Conservation (phyloP, 2,113 vertebrate species). For the Saguinus midas region DNA sequence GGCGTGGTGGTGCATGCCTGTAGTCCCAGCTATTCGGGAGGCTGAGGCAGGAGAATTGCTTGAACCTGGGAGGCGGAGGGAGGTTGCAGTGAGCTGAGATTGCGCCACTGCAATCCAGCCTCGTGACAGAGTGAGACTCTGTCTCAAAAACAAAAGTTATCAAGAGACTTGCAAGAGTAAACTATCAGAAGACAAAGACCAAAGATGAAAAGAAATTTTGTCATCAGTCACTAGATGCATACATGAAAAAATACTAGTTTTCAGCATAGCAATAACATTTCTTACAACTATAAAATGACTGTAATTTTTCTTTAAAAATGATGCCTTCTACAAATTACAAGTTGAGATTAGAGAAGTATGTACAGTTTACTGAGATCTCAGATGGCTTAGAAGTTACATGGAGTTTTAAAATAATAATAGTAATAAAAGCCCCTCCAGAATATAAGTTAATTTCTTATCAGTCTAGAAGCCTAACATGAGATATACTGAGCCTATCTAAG, state of each 20-base stretch:
- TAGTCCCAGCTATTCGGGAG: too few relatives aligned
- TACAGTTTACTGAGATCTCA: neutral
- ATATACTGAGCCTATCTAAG: neutral
- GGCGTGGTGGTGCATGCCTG: too few relatives aligned
- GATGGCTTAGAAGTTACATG: neutral
- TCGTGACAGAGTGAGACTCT: too few relatives aligned
- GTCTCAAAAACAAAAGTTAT: neutral
- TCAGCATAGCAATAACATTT: neutral
- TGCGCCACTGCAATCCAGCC: too few relatives aligned
- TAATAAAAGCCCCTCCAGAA: neutral
- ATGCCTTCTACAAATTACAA: neutral
- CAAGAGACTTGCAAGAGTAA: slow-evolving; percentile 33
- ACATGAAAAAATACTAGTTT: slow-evolving; percentile 18
- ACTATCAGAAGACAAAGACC: neutral
- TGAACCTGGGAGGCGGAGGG: too few relatives aligned
- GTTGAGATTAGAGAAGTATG: slow-evolving; percentile 3
- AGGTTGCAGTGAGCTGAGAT: too few relatives aligned
- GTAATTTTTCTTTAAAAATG: neutral
- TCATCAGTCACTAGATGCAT: neutral
- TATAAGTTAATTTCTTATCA: slow-evolving; percentile 1
- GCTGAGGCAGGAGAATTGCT: too few relatives aligned
- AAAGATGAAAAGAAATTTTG: neutral
- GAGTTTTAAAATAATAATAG: neutral
- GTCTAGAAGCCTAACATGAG: neutral
- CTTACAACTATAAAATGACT: neutral